Conservation (phyloP, 2,113 vertebrate genomes). For the Osmerus eperlanus region DNA sequence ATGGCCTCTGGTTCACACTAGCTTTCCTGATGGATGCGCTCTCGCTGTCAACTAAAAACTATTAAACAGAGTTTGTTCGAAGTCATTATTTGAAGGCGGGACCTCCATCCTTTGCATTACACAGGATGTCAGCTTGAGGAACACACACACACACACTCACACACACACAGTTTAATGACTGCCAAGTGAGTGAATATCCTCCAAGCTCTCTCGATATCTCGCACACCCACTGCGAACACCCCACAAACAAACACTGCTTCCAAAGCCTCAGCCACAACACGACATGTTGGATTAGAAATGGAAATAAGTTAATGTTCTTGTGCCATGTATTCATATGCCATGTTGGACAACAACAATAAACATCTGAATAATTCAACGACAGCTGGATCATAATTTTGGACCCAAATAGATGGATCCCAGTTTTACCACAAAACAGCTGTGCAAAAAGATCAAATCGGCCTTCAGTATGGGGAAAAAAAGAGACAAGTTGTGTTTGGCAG, state of each 20-base stretch:
- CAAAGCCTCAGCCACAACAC: too few species aligned
- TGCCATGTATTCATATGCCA: too few species aligned
- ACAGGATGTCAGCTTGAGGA: background rate
- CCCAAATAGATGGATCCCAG: too few species aligned
- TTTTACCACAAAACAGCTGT: too few species aligned
- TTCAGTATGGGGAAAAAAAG: too few species aligned
- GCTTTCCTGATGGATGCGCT: conserved; percentile 7
- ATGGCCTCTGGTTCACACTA: background rate
- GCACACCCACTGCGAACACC: background rate
- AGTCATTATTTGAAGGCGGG: conserved; percentile 20
- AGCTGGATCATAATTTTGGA: too few species aligned
- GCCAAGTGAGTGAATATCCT: background rate
- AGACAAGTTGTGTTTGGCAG: background rate
- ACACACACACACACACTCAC: background rate
- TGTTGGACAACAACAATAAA: too few species aligned
- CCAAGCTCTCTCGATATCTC: background rate
- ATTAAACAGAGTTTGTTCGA: conserved; percentile 5
- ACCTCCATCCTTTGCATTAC: background rate
- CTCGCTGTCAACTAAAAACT: conserved; percentile 12
- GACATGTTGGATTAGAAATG: too few species aligned
- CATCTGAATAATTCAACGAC: too few species aligned
- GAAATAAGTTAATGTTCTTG: too few species aligned
- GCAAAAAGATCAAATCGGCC: background rate
- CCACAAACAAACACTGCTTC: background rate
- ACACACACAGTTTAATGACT: background rate